A percentile compares a stretch with the other conserved stretches of the same genome.
Evolutionary conservation across 2,797 vertebrate species (phyloP).

Genomic region (Scyliorhinus canicula): DNA sequence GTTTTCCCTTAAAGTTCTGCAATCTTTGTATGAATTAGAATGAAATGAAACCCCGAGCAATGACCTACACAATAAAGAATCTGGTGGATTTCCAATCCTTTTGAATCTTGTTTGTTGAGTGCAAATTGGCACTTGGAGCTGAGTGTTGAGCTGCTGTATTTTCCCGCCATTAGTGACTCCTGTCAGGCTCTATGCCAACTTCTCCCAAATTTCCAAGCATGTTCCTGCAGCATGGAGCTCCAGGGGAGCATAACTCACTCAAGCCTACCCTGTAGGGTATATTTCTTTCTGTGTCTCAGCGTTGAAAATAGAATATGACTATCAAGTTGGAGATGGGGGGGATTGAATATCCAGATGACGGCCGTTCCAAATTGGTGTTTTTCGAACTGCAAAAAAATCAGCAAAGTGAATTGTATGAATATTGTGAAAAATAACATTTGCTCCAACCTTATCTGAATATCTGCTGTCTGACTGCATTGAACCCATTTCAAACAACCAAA

Average conservation of each 20-base stretch:
- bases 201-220: neutral
- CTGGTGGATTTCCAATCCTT: neutral
- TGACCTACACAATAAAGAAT: neutral
- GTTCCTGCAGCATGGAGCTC: neutral
- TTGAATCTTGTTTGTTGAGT: neutral
- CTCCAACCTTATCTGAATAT: neutral
- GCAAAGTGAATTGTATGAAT: neutral
- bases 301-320: neutral
- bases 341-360: neutral
- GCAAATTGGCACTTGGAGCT: neutral
- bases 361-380: neutral
- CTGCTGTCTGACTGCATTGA: neutral
- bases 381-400: neutral
- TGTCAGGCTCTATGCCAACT: neutral
- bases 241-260: neutral
- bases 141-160: neutral
- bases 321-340: neutral
- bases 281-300: neutral
- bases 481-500: neutral
- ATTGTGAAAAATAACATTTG: constrained; percentile 24
- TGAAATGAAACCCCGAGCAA: neutral
- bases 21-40: neutral
- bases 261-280: neutral
- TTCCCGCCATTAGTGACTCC: neutral
- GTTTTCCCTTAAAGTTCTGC: neutral